Evolutionary conservation across 1,140 invertebrate species (phyloP), one percentile per base, ranked within the genome.

Genomic region (Xylocopa sonorina): DNA sequence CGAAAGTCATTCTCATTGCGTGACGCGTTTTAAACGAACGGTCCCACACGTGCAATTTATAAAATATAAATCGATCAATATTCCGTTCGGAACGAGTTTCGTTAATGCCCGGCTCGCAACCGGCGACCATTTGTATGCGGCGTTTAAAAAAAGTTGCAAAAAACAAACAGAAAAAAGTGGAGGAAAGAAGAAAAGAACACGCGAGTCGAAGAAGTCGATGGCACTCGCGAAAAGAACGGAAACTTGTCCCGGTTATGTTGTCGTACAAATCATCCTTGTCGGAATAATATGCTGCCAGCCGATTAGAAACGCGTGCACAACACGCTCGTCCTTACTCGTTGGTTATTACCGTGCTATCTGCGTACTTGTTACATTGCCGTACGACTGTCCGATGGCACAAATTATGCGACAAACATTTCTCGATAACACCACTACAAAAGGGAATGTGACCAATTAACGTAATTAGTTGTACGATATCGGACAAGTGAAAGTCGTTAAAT

Each of bases 21-120:
- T 71, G 66, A 57, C 75, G 66, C 67, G 67, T 51, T 51, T 69
- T 38, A 27, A 48, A 71, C 71, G 58, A 71, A 73, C 71, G 71
- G 71, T 78, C 71, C 16, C n/a, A 27, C 53, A 66, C 55, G 55
- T 9, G 75, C 67, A 24, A 78, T 78, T 78, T 78, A 71, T 71
- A 62, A 71, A 78, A 71, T 78, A 78, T 78, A 78, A 78, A 78
- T 71, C 67, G 55, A 71, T 78, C 75, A 38, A 71, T 71, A 71
- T 71, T 78, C 67, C 43, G 12, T 27, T n/a, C n/a, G 46, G 71
- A 58, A 71, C 55, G 43, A 27, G 67, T 60, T 78, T 71, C 10
- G 50, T 76, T 71, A 71, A 78, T 46, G 41, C 21, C 27, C 14
- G 3, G 2, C 32, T 21, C 21, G 21, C 5, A 10, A 27, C 57